Evolutionary conservation across 2,797 vertebrate species (phyloP).

Genomic region (Perodicticus potto): DNA sequence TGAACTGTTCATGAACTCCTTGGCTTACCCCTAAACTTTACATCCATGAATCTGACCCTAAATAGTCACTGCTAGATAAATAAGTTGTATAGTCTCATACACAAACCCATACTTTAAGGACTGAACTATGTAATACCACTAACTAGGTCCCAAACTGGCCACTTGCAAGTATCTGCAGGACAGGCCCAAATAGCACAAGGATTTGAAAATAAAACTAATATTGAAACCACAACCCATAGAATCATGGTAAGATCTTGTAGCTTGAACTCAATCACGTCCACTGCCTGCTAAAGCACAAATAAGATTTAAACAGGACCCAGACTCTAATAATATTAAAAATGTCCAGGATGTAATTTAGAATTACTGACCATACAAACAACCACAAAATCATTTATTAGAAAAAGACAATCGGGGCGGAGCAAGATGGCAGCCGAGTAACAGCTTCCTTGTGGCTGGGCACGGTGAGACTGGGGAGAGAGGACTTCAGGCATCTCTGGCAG

Average conservation of each 20-base stretch:
- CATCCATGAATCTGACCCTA: background rate
- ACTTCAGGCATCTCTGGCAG: too few relatives aligned
- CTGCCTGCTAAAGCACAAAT: background rate
- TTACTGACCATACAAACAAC: background rate
- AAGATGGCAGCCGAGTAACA: too few relatives aligned
- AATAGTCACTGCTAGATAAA: background rate
- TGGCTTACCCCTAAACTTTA: background rate
- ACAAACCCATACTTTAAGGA: background rate
- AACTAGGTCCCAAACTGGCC: background rate
- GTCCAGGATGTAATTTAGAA: background rate
- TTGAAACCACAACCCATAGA: background rate
- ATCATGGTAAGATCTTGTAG: background rate
- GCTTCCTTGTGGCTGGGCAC: too few relatives aligned
- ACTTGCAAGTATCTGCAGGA: background rate
- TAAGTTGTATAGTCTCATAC: too few relatives aligned
- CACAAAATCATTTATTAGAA: background rate
- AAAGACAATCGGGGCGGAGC: background rate
- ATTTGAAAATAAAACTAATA: slow-evolving; percentile 5
- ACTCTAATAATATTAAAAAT: background rate
- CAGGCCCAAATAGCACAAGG: background rate
- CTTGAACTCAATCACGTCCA: background rate
- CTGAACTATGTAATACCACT: background rate
- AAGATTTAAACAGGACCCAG: slow-evolving; percentile 15
- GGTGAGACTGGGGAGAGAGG: too few relatives aligned
- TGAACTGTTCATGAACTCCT: background rate